Base-by-base conservation (phyloP, 2,888 invertebrate species). In the Clunio marinus region DNA sequence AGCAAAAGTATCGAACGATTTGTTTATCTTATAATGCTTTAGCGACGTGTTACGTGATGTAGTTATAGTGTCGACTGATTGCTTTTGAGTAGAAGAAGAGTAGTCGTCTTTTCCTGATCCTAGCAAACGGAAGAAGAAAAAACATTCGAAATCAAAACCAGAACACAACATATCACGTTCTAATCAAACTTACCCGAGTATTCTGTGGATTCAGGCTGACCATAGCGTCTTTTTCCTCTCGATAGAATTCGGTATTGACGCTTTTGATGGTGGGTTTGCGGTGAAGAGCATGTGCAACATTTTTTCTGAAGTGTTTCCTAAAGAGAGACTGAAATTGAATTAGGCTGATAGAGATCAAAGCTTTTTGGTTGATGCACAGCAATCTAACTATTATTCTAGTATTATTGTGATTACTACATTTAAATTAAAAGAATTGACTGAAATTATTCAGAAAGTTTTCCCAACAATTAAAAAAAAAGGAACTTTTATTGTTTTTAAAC, bases 241-340 rank as follows among this genome's bases (percentile, higher is more conserved):
- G 85, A 82, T 73, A 86, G 76, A 69, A 83, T 80, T 70, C 84
- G 83, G 77, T 86, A 86, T 41, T 84, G 82, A 73, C 82, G 79
- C 71, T 82, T 80, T 73, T 83, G 81, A 74, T 74, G 17, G 73
- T 71, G 15, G 22, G 51, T 24, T 24, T 45, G 51, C 74, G 74
- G 17, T 74, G 74, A 20, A 69, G 71, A 69, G 71, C 71, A 59
- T 67, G 66, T 51, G 32, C 72, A 70, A 69, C 72, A 69, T 68
- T 70, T 70, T 71, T 70, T 71, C 57, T 69, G 62, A 45, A 86
- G 76, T 57, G 86, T 84, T 75, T 82, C 83, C 86, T 86, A 81
- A 71, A 82, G 80, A 78, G 75, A 74, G 75, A 74, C 78, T 77
- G 73, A 73, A 73, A 74, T 73, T 75, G 71, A 69, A 71, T 72